Conservation (phyloP, 2,797 vertebrate species). For the Tadarida brasiliensis region DNA sequence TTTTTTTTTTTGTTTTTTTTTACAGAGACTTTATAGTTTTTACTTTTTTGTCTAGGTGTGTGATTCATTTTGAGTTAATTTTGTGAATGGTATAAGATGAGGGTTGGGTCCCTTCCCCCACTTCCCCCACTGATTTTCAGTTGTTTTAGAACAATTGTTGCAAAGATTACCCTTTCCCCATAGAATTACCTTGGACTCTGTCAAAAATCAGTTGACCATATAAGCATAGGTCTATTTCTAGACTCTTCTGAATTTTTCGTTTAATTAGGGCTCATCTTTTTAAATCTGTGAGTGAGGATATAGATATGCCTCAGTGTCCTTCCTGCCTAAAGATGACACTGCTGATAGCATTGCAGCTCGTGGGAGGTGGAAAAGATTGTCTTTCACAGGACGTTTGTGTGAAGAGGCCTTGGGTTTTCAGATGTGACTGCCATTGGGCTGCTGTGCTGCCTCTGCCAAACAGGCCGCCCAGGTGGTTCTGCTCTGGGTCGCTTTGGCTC, state of each 20-base stretch:
- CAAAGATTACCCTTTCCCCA: background rate
- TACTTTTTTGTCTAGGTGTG: background rate
- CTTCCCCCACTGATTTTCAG: accelerated
- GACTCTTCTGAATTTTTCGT: background rate
- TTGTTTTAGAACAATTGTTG: background rate
- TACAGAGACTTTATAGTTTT: background rate
- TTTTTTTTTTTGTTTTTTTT: too few species aligned
- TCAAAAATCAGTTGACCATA: background rate
- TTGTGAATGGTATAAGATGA: background rate
- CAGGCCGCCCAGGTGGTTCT: background rate
- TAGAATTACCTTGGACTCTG: background rate
- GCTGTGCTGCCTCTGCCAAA: background rate
- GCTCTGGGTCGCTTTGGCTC: background rate
- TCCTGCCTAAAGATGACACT: background rate
- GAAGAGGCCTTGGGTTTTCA: background rate
- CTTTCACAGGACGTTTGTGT: background rate
- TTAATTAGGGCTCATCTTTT: background rate
- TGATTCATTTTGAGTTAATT: background rate
- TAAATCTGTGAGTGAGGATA: background rate
- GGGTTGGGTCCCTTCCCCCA: background rate
- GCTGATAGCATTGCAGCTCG: background rate
- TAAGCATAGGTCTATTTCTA: slow-evolving; percentile 5
- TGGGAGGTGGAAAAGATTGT: background rate
- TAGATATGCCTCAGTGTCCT: background rate
- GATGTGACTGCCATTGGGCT: accelerated